Base-by-base conservation (phyloP, 1,140 invertebrate species). In the Cyphomyrmex costatus region DNA sequence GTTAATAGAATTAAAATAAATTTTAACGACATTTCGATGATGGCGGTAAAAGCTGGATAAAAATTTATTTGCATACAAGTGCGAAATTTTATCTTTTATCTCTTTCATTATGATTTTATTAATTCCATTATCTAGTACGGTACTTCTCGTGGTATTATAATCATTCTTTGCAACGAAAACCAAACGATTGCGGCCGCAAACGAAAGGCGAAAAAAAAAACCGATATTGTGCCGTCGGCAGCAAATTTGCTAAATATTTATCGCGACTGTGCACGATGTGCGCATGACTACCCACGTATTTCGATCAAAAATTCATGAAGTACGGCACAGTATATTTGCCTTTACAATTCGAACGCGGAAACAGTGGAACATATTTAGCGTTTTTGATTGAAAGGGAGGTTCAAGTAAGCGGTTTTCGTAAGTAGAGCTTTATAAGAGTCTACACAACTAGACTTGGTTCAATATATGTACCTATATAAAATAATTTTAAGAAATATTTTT, bases 241-340 rank as follows among this genome's bases (percentile, higher is more conserved):
- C 80, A 77, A 89, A 89, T 88, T 89, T 53, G 65, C 42, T 70
- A 89, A 89, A 89, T 89, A 88, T 89, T 89, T 88, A 89, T 88
- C 65, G 30, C 60, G 49, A 24, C 63, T 51, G 66, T 76, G 78
- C 78, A 70, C 86, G 42, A 77, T 88, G 51, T 58, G 53, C 49
- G 77, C 42, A 63, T 63, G 61, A 46, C 66, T 74, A 83, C 46
- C 16, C 30, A 46, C 33, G 49, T 70, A 83, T 71, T 66, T 88
- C 80, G 60, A 74, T 79, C 58, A 88, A 85, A 85, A 85, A 88
- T 74, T 85, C 66, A 87, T 85, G 71, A 66, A 88, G 68, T 74
- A 74, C 74, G 8, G 70, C 42, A 6, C 30, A 53, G 30, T 77
- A 21, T n/a, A 56, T 71, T 84, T 53, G 53, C 86, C 51, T 84